A percentile compares a stretch with the other conserved stretches of the same genome.
Conservation (phyloP, 2,888 invertebrate genomes). For the Nemurella pictetii region DNA sequence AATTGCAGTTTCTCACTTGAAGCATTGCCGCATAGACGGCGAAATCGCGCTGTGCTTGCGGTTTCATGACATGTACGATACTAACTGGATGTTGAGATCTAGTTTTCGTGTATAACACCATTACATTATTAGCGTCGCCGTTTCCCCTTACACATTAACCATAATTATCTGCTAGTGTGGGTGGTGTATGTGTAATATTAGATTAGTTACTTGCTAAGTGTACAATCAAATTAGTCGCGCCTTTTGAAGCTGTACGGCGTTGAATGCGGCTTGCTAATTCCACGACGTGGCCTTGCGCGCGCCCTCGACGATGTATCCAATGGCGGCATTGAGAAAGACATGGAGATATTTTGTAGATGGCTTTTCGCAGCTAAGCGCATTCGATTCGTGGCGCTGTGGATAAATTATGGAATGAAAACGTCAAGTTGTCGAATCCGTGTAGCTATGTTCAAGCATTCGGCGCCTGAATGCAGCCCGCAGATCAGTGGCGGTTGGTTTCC, state of each 20-base stretch:
- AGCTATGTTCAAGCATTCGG: background rate
- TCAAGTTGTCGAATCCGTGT: background rate
- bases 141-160: background rate
- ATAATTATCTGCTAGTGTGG: background rate
- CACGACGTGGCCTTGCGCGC: background rate
- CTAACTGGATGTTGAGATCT: background rate
- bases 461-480: background rate
- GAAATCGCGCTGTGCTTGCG: background rate
- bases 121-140: background rate
- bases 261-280: background rate
- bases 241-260: background rate
- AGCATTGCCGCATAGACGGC: background rate
- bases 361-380: background rate
- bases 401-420: background rate
- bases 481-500: background rate
- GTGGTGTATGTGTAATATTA: slow-evolving; percentile 2
- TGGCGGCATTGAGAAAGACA: too few relatives aligned
- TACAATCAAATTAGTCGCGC: slow-evolving; percentile 4
- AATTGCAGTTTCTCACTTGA: background rate
- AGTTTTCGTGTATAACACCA: background rate
- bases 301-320: background rate
- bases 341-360: background rate
- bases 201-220: background rate
- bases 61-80: background rate
- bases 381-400: background rate